Base-by-base conservation (phyloP, 2,113 vertebrate species). In the Neolamprologus fasciatus region DNA sequence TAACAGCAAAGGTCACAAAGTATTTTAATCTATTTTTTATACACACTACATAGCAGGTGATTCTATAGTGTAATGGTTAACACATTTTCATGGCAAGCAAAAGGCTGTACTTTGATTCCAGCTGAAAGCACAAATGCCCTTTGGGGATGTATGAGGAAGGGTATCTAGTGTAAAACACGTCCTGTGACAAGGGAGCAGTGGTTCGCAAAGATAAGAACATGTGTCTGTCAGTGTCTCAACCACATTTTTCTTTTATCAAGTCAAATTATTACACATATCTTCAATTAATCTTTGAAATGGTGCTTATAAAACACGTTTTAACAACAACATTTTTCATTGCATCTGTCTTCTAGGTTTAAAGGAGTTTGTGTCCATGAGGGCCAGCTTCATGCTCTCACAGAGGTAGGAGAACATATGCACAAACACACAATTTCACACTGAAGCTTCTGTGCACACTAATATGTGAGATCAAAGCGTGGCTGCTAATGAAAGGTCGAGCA, bases 361-460 rank as follows among this genome's bases (percentile, higher is more conserved):
- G 99, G 99, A 83, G 99, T 99, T 86, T 99, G 99, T 95, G 97
- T 99, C 91, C 98, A 99, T 90, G 97, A 99, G 96, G 99, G 99
- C 93, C 98, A 99, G 86, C 96, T 99, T 78, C 98, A 99, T 79
- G 98, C 98, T 86, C 96, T 99, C 95, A 99, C 97, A 78, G 99
- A 99, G 98, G 99, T 99, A 98, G 95, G 98, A 94, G 26, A 57
- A 82, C 80, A 26, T 26, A 17, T 47, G 37, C 53, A 19, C 82
- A 76, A 21, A 80, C 47, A 83, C 86, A 85, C 26, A 8, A 3
- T 82, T 76, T 82, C 35, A 73, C 66, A 71, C 54, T 55, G 45
- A 28, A 57, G 33, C 45, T 42, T 47, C 14, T 28, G 26, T 9
- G 76, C 71, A 55, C 14, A 78, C 54, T 71, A 33, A 66, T 11